Evolutionary conservation across 2,888 invertebrate genomes (phyloP).

Genomic region (Polietes domitor): DNA sequence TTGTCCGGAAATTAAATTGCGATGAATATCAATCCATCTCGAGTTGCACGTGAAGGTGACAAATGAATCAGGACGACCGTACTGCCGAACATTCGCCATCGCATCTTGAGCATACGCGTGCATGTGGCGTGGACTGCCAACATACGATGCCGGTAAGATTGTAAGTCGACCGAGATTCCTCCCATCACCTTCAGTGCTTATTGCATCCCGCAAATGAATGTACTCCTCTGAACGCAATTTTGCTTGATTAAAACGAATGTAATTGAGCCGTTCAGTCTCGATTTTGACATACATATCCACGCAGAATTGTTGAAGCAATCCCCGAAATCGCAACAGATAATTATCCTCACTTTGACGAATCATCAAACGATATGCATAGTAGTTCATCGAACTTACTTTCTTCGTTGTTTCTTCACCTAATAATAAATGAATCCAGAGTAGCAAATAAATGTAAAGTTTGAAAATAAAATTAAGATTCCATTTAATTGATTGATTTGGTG

Average conservation of each 20-base stretch:
- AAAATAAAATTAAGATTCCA: too few relatives aligned
- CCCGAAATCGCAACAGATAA: background rate
- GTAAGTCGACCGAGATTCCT: constrained; percentile 41
- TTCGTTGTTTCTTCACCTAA: background rate
- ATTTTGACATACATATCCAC: constrained; percentile 9
- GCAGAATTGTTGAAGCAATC: background rate
- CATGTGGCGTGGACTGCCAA: constrained; percentile 67
- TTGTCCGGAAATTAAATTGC: constrained; percentile 66
- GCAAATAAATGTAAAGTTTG: too few relatives aligned
- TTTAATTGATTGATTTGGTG: too few relatives aligned
- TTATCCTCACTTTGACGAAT: background rate
- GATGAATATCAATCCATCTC: constrained; percentile 61
- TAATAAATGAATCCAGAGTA: too few relatives aligned
- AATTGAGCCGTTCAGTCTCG: background rate
- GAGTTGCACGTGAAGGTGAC: constrained; percentile 61
- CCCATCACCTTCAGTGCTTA: constrained; percentile 15
- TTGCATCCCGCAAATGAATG: constrained; percentile 2
- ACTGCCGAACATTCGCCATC: constrained; percentile 61
- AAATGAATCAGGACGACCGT: constrained; percentile 60
- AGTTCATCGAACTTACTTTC: background rate
- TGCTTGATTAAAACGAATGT: constrained; percentile 60
- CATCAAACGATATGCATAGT: constrained; percentile 16
- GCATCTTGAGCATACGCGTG: constrained; percentile 67
- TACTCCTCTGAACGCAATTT: constrained; percentile 70
- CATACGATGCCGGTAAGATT: constrained; percentile 64